Conservation (phyloP, 2,888 invertebrate species). For the Margaritifera margaritifera region DNA sequence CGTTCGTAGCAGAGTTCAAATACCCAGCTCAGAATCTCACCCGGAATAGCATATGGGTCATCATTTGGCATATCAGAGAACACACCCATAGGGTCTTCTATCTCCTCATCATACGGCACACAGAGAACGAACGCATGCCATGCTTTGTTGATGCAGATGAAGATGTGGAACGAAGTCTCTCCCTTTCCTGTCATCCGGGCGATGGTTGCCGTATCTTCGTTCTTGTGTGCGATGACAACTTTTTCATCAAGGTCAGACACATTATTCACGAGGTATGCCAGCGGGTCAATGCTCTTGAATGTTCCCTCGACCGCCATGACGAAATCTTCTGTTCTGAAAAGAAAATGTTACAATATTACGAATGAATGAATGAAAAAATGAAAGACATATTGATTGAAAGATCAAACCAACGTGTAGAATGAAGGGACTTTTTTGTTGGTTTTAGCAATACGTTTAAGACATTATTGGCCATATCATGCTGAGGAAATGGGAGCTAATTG, state of each 20-base stretch:
- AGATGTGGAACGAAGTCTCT: conserved; percentile 19
- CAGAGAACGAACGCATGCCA: conserved; percentile 35
- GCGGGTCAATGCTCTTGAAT: conserved; percentile 19
- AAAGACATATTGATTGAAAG: too few relatives aligned
- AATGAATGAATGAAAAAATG: too few relatives aligned
- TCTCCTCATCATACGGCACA: conserved; percentile 6
- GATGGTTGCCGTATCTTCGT: conserved; percentile 11
- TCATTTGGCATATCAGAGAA: conserved; percentile 8
- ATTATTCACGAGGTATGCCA: conserved; percentile 29
- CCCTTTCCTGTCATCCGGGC: conserved; percentile 5
- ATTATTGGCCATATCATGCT: too few relatives aligned
- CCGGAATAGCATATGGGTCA: conserved; percentile 22
- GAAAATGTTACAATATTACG: too few relatives aligned
- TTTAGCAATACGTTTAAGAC: too few relatives aligned
- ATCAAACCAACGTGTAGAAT: too few relatives aligned
- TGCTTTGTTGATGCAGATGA: conserved; percentile 32
- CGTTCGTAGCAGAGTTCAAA: conserved; percentile 29
- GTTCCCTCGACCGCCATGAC: conserved; percentile 19
- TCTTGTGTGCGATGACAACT: conserved; percentile 23
- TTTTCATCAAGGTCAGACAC: conserved; percentile 18
- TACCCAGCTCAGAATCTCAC: conserved; percentile 8
- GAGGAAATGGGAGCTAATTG: too few relatives aligned
- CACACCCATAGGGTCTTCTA: neutral
- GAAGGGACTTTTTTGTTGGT: too few relatives aligned
- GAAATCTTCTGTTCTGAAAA: too few relatives aligned